phyloP scores from a whole-genome alignment of 2,797 vertebrate species.

The Cyclopterus lumpus region DNA sequence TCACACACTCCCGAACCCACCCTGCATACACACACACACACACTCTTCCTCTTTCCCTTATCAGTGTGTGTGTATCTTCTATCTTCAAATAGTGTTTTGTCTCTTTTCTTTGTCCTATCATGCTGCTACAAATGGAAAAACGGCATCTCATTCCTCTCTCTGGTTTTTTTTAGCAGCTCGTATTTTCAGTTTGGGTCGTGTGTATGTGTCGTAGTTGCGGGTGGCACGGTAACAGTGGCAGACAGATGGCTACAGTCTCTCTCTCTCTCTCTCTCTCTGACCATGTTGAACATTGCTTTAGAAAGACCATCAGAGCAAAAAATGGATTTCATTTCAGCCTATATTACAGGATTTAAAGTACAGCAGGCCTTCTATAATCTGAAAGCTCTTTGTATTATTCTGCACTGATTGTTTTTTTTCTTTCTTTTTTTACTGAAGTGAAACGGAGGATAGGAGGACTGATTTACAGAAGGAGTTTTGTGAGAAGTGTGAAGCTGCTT shows the following conservation, averaged over 20 bases:
- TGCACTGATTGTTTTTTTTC: conserved; percentile 63
- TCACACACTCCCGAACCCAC: conserved; percentile 56
- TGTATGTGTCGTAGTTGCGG: conserved; percentile 43
- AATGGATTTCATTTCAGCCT: conserved; percentile 81
- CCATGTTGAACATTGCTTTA: conserved; percentile 81
- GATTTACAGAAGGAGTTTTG: conserved; percentile 54
- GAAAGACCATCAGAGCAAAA: conserved; percentile 82
- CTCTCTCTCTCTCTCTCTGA: conserved; percentile 67
- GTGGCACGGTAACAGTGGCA: conserved; percentile 72
- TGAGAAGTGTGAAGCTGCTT: conserved; percentile 45
- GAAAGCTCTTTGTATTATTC: conserved; percentile 74
- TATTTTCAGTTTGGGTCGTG: conserved; percentile 70
- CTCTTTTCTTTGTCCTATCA: conserved; percentile 85
- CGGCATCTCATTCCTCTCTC: conserved; percentile 85
- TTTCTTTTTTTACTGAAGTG: conserved; percentile 43
- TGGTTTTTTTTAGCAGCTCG: conserved; percentile 81
- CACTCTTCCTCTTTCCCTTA: conserved; percentile 65
- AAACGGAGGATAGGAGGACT: conserved; percentile 56
- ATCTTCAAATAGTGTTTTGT: conserved; percentile 89
- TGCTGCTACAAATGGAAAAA: conserved; percentile 86
- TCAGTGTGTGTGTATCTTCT: conserved; percentile 84
- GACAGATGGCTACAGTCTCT: conserved; percentile 67
- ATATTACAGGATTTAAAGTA: conserved; percentile 80
- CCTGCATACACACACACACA: conserved; percentile 39
- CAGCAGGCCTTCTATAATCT: conserved; percentile 72